phyloP scores from a whole-genome alignment of 2,888 invertebrate species.

The Drosophila nr. fundita region DNA sequence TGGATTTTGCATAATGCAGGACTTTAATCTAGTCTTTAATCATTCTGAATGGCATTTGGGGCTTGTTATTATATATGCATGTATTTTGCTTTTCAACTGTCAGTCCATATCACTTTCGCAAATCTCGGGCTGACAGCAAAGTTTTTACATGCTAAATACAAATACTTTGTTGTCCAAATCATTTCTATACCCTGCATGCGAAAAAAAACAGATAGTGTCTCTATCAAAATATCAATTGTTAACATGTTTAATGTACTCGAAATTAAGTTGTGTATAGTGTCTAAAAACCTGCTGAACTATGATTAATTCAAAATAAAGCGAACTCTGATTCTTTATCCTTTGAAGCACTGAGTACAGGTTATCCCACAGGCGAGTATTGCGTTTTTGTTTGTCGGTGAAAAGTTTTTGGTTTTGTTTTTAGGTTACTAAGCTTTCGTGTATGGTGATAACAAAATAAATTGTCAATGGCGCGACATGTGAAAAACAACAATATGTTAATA shows the following conservation, averaged over 20 bases:
- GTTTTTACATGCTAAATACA: constrained; percentile 44
- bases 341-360: constrained; percentile 3
- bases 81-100: constrained; percentile 39
- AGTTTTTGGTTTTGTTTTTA: constrained; percentile 43
- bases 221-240: too few relatives aligned
- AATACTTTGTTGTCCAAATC: constrained; percentile 39
- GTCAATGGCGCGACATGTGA: constrained; percentile 68
- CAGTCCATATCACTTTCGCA: constrained; percentile 48
- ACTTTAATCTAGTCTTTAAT: constrained; percentile 50
- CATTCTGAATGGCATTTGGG: constrained; percentile 21
- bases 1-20: constrained; percentile 9
- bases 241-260: neutral
- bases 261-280: neutral
- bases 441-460: constrained; percentile 70
- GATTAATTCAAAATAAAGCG: neutral
- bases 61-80: constrained; percentile 8
- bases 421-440: constrained; percentile 52
- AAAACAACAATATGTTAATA: constrained; percentile 72
- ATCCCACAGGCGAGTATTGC: constrained; percentile 19
- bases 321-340: neutral
- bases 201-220: neutral
- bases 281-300: neutral
- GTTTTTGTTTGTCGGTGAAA: constrained; percentile 17
- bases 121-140: constrained; percentile 51
- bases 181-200: constrained; percentile 20